Base-by-base conservation (phyloP, 2,113 vertebrate genomes). In the Podilymbus podiceps region DNA sequence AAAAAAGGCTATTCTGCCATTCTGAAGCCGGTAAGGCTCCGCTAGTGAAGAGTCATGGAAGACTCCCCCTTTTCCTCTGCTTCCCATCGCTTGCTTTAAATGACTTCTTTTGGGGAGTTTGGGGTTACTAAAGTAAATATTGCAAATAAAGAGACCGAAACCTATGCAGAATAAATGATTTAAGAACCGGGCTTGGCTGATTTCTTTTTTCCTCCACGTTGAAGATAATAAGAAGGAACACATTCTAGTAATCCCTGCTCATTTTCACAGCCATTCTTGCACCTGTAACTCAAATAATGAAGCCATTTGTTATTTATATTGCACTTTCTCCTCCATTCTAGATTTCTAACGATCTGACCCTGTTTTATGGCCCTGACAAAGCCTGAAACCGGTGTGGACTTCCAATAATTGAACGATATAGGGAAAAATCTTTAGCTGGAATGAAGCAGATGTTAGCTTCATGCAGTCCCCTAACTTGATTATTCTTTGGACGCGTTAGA, bases 401-500 rank as follows among this genome's bases (percentile, higher is more conserved):
- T 95, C 90, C 97, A 96, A 89, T 90, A 96, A 96, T 95, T 88
- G 97, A 95, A 94, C 53, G 52, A 97, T 95, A 95, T 68, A 96
- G 89, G 93, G 88, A 93, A 95, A 97, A 97, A 97, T 98, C 95
- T 97, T 97, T 97, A 98, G 97, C 95, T 96, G 96, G 97, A 97
- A 97, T 91, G 97, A 97, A 98, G 98, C 98, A 98, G 98, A 98
- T 98, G 98, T 97, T 97, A 97, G 95, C 97, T 98, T 95, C 98
- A 82, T 97, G 98, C 98, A 96, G 89, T 95, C 90, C 96, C 97
- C 97, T 98, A 98, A 98, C 98, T 98, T 97, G 98, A 98, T 98
- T 98, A 98, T 98, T 98, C 98, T 98, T 98, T 98, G 98, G 98
- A 98, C 98, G 96, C 63, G 85, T 98, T 98, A 98, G 98, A 97